Conservation (phyloP, 1,140 invertebrate species). For the Neotoxoptera formosana region DNA sequence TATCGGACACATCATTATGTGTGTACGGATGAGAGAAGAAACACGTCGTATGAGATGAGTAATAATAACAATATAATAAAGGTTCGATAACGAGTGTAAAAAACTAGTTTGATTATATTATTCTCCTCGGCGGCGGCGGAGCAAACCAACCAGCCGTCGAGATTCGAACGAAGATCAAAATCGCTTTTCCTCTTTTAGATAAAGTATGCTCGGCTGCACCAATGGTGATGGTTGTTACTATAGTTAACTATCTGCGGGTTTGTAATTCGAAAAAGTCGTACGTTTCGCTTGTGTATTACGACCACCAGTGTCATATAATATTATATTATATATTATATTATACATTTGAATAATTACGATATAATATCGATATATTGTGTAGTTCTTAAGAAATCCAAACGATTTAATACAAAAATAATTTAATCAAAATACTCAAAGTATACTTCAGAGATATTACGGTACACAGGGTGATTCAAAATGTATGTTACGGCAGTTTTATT, state of each 20-base stretch:
- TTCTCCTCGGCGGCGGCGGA: neutral
- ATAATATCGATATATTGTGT: neutral
- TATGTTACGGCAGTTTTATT: no score
- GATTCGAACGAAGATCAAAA: conserved; percentile 2
- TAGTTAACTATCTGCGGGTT: neutral
- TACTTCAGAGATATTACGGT: neutral
- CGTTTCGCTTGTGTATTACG: neutral
- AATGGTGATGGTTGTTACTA: no score
- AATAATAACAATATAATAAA: neutral
- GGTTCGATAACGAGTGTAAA: neutral
- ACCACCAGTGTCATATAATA: neutral
- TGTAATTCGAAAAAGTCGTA: neutral
- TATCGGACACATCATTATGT: conserved; percentile 16
- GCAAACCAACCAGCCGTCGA: neutral
- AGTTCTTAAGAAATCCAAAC: neutral
- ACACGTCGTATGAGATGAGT: neutral
- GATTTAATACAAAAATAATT: neutral
- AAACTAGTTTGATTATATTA: neutral
- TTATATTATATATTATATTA: neutral
- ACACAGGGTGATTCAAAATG: no score
- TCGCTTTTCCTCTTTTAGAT: neutral
- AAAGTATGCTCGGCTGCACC: neutral
- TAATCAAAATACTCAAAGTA: neutral
- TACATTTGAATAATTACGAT: neutral
- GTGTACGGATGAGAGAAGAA: neutral